These are phyloP conservation scores for Pseudorhombus dupliciocellatus DNA, from an alignment of 2,113 vertebrate species.

Conservation along the genomic window DNA sequence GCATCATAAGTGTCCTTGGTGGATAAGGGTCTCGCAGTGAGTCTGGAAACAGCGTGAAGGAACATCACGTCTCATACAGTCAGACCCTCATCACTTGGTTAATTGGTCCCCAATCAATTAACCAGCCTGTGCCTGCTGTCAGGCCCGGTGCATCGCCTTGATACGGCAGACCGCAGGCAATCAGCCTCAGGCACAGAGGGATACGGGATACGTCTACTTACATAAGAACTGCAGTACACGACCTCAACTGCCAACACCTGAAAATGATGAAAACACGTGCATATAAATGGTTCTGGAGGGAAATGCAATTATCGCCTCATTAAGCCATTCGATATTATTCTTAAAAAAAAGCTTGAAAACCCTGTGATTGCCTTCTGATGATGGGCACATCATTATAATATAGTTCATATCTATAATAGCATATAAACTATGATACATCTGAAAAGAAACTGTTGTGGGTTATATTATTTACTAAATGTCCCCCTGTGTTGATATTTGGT, in stretches of 20 bases:
- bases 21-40: not conserved
- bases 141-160: conserved; percentile 21
- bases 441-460: no score
- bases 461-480: no score
- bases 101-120: conserved; percentile 44
- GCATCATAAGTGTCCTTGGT: conserved; percentile 10
- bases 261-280: not conserved
- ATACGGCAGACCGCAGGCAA: not conserved
- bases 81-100: not conserved
- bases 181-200: not conserved
- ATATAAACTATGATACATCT: no score
- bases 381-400: no score
- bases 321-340: no score
- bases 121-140: not conserved
- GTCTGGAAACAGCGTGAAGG: not conserved
- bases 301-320: not conserved
- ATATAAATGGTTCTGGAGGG: not conserved
- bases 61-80: conserved; percentile 23
- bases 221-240: not conserved
- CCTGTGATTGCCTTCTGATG: not conserved
- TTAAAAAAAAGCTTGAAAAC: not conserved
- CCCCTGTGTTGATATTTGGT: no score
- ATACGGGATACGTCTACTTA: not conserved
- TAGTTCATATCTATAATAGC: no score
- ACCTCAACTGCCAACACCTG: not conserved